Conservation (phyloP, 2,888 invertebrate species). For the Spisula subtruncata region DNA sequence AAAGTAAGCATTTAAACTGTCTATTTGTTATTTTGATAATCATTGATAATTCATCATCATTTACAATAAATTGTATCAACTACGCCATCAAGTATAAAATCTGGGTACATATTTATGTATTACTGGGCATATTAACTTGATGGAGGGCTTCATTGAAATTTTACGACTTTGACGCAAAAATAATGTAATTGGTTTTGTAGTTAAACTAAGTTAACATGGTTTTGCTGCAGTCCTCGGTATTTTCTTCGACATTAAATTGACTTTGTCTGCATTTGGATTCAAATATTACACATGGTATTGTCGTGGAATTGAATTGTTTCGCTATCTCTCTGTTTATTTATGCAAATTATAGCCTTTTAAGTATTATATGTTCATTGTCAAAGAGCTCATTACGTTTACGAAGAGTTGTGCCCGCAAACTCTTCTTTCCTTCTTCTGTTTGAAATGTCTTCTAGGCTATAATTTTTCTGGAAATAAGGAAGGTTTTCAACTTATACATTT, state of each 20-base stretch:
- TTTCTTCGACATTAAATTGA: background rate
- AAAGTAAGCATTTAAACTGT: no score
- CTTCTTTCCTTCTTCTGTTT: background rate
- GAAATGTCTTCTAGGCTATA: background rate
- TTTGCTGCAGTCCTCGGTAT: background rate
- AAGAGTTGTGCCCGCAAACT: background rate
- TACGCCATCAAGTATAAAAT: no score
- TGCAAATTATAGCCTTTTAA: conserved; percentile 15
- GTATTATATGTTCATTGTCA: conserved; percentile 9
- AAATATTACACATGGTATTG: background rate
- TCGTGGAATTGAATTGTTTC: background rate
- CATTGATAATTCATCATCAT: no score
- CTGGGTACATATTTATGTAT: no score
- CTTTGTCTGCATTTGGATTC: conserved; percentile 21
- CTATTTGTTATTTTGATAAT: no score
- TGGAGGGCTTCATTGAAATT: no score
- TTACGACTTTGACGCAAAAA: no score
- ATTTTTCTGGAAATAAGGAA: background rate
- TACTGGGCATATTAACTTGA: no score
- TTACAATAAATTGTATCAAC: no score
- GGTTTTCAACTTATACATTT: no score
- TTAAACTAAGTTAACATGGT: background rate
- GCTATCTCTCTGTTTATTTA: background rate
- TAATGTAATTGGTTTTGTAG: no score
- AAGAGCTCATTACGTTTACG: background rate